Conservation (phyloP, 2,888 invertebrate genomes). For the Isoperla grammatica region DNA sequence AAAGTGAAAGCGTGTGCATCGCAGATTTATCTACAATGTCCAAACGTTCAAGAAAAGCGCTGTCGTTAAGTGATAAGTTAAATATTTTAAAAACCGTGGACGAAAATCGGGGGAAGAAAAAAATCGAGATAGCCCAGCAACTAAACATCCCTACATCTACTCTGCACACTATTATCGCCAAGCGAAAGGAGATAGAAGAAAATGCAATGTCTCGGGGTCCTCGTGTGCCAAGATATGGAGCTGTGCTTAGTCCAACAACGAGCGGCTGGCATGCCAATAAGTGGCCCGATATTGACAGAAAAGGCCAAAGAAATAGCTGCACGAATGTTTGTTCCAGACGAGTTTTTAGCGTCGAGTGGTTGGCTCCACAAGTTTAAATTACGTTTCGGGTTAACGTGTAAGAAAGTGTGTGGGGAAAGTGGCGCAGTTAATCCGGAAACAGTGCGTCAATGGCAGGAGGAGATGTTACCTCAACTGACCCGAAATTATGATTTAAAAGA, state of each 20-base stretch:
- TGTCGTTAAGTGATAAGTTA: neutral
- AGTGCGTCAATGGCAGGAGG: constrained; percentile 25
- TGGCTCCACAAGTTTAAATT: constrained; percentile 31
- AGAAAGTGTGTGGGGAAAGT: constrained; percentile 26
- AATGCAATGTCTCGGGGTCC: neutral
- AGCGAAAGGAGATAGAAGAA: constrained; percentile 26
- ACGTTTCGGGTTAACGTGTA: constrained; percentile 28
- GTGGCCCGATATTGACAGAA: constrained; percentile 27
- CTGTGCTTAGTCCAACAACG: neutral
- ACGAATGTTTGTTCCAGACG: constrained; percentile 18
- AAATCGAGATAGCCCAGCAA: neutral
- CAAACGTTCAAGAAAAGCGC: too few relatives aligned
- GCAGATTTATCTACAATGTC: too few relatives aligned
- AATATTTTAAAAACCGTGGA: neutral
- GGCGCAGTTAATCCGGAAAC: constrained; percentile 11
- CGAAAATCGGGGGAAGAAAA: too few relatives aligned
- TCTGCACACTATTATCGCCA: neutral
- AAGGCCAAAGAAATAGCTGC: constrained; percentile 28
- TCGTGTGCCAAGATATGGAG: too few relatives aligned
- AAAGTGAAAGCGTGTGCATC: too few relatives aligned
- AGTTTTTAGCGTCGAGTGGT: constrained; percentile 28
- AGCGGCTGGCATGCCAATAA: constrained; percentile 20
- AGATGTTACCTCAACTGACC: constrained; percentile 22
- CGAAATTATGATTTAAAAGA: neutral
- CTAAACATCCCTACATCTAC: neutral